Conservation (phyloP, 1,140 invertebrate species). For the Lepidostoma basale region DNA sequence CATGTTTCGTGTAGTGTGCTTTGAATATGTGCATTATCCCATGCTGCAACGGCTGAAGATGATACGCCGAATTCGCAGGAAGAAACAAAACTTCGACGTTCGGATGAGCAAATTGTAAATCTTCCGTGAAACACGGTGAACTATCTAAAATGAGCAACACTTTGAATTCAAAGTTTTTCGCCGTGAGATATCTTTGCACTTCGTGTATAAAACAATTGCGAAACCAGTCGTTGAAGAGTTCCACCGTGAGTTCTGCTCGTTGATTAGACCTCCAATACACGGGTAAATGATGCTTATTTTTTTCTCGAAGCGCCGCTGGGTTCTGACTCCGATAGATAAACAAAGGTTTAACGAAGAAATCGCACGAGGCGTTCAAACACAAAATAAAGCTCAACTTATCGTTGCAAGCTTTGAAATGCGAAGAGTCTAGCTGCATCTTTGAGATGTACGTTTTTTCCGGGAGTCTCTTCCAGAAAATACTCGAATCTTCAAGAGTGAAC, state of each 20-base stretch:
- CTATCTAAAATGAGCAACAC: slow-evolving; percentile 1
- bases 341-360: slow-evolving; percentile 1
- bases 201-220: slow-evolving; percentile 15
- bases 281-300: slow-evolving; percentile 18
- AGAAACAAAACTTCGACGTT: slow-evolving; percentile 12
- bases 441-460: slow-evolving; percentile 6
- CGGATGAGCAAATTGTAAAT: slow-evolving; percentile 22
- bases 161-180: slow-evolving; percentile 12
- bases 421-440: neutral
- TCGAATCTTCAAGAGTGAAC: neutral
- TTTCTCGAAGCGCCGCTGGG: neutral
- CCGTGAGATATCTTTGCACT: neutral
- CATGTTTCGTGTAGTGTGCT: neutral
- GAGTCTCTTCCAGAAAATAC: slow-evolving; percentile 16
- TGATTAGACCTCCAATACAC: slow-evolving; percentile 13
- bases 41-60: neutral
- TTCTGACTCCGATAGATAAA: slow-evolving; percentile 1
- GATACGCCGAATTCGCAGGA: neutral
- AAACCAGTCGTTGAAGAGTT: slow-evolving; percentile 20
- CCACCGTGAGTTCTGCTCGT: neutral
- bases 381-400: slow-evolving; percentile 10
- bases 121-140: neutral
- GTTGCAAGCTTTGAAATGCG: neutral
- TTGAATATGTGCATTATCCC: slow-evolving; percentile 11
- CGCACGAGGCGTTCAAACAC: slow-evolving; percentile 8